phyloP scores from a whole-genome alignment of 2,113 vertebrate genomes.

The Fregetta grallaria region DNA sequence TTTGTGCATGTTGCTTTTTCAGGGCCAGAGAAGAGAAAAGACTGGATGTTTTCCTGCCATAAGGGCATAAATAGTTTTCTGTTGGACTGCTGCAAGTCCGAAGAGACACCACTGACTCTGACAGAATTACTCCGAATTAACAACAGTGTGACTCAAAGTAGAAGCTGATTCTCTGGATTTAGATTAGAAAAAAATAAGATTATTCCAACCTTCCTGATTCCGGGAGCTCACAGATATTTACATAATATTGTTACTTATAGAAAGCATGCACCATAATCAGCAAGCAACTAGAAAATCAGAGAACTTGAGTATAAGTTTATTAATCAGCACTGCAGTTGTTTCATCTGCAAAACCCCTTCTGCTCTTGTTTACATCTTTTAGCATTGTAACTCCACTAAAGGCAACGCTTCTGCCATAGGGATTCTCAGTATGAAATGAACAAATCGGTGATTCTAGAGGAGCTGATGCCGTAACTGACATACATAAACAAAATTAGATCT shows the following conservation, averaged over 20 bases:
- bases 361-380: neutral
- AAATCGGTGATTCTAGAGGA: neutral
- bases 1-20: neutral
- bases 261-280: neutral
- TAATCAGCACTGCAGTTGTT: neutral
- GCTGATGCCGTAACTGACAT: neutral
- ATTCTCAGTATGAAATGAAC: neutral
- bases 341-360: neutral
- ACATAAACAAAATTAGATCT: neutral
- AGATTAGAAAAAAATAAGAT: neutral
- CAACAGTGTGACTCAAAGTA: neutral
- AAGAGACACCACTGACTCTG: neutral
- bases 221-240: neutral
- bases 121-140: neutral
- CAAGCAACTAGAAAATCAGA: neutral
- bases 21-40: neutral
- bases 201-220: neutral
- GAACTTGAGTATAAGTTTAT: neutral
- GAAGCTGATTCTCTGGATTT: neutral
- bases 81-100: neutral
- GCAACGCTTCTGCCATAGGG: neutral
- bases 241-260: neutral
- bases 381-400: neutral
- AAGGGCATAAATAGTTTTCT: neutral
- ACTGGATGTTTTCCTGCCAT: neutral